These are phyloP conservation scores for Nephrotoma flavescens DNA, from an alignment of 2,888 invertebrate species.

Conservation along the genomic window DNA sequence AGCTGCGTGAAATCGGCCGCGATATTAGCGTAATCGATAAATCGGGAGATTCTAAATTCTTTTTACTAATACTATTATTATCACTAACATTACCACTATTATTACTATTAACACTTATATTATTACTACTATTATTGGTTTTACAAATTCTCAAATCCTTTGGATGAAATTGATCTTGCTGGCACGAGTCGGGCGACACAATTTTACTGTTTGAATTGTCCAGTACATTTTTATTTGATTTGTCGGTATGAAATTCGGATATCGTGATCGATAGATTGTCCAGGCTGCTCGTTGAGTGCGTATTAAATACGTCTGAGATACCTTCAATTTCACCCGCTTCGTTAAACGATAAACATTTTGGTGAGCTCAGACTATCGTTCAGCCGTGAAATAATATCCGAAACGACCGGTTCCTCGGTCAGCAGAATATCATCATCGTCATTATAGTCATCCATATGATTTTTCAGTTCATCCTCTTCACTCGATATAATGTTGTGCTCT, in stretches of 20 bases:
- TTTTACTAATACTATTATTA: not conserved
- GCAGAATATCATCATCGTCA: slow-evolving; percentile 35
- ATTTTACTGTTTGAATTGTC: slow-evolving; percentile 21
- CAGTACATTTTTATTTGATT: slow-evolving; percentile 7
- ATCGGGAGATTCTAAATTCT: not conserved
- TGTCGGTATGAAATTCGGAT: not conserved
- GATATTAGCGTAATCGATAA: slow-evolving; percentile 13
- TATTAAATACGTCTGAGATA: slow-evolving; percentile 22
- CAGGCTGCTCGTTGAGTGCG: slow-evolving; percentile 11
- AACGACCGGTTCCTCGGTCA: slow-evolving; percentile 35
- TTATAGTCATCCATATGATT: slow-evolving; percentile 29
- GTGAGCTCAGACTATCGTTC: slow-evolving; percentile 40
- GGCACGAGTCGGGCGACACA: slow-evolving; percentile 19
- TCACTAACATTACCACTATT: not conserved
- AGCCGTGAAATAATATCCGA: slow-evolving; percentile 46
- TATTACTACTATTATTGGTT: slow-evolving; percentile 14
- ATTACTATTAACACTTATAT: not conserved
- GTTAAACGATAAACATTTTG: slow-evolving; percentile 29
- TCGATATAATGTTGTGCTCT: slow-evolving; percentile 37
- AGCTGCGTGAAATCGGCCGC: slow-evolving; percentile 50
- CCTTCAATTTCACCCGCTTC: slow-evolving; percentile 31
- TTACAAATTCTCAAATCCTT: slow-evolving; percentile 45
- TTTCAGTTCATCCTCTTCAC: slow-evolving; percentile 31
- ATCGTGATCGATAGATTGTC: slow-evolving; percentile 38
- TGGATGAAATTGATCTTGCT: slow-evolving; percentile 36